phyloP scores from a whole-genome alignment of 2,113 vertebrate species.

The Poecilia latipinna region DNA sequence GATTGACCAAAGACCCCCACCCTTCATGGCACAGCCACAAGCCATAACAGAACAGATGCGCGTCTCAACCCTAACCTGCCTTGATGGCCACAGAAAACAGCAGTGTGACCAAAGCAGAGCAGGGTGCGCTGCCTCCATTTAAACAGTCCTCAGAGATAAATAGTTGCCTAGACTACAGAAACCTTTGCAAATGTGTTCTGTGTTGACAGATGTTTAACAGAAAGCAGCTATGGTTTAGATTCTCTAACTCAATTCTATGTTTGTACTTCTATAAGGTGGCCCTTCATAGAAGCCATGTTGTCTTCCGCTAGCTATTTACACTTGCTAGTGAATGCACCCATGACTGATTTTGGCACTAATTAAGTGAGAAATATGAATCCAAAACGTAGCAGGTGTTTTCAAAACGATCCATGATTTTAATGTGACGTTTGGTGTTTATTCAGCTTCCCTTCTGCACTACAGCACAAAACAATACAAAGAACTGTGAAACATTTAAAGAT shows the following conservation, averaged over 20 bases:
- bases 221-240: conserved; percentile 46
- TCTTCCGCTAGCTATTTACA: too few species aligned
- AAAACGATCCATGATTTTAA: too few species aligned
- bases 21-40: conserved; percentile 2
- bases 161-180: conserved; percentile 25
- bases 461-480: too few species aligned
- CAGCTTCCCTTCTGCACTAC: too few species aligned
- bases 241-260: conserved; percentile 42
- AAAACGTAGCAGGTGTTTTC: too few species aligned
- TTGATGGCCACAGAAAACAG: conserved; percentile 36
- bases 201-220: conserved; percentile 59
- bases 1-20: conserved; percentile 29
- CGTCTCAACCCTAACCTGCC: conserved; percentile 30
- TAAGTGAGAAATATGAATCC: too few species aligned
- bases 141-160: conserved; percentile 25
- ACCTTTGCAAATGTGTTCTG: conserved; percentile 13
- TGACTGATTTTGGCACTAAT: too few species aligned
- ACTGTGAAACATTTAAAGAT: too few species aligned
- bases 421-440: too few species aligned
- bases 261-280: conserved; percentile 34
- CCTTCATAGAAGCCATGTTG: conserved; percentile 26
- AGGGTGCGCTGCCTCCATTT: not conserved
- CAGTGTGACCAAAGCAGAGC: conserved; percentile 10
- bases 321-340: too few species aligned
- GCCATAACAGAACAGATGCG: conserved; percentile 41